Conservation (phyloP, 2,113 vertebrate species). For the Cygnus buccinator region DNA sequence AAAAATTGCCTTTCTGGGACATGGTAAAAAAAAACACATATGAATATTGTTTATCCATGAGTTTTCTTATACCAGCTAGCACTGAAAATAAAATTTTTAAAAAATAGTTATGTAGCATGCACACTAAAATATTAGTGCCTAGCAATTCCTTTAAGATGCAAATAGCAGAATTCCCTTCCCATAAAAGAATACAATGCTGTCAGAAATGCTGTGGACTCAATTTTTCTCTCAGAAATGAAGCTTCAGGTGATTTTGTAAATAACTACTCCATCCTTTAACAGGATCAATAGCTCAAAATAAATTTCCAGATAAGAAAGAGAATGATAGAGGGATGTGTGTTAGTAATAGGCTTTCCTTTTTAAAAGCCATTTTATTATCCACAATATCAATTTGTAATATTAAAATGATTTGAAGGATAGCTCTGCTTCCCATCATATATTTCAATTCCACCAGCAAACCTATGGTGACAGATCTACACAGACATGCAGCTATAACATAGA, state of each 20-base stretch:
- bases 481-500: not conserved
- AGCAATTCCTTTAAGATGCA: not conserved
- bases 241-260: not conserved
- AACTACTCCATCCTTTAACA: not conserved
- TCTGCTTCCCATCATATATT: not conserved
- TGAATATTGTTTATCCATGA: not conserved
- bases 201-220: not conserved
- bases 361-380: not conserved
- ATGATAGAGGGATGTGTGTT: not conserved
- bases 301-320: not conserved
- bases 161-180: not conserved
- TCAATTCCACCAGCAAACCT: not conserved
- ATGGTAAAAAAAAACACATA: not conserved
- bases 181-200: not conserved
- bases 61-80: not conserved
- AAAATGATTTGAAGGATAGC: not conserved
- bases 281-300: not conserved
- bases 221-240: not conserved
- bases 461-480: not conserved
- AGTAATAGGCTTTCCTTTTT: not conserved
- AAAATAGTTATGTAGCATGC: not conserved
- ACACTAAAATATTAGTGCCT: conserved; percentile 2
- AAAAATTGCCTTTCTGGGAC: not conserved
- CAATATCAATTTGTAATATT: not conserved
- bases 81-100: not conserved